Conservation (phyloP, 1,140 invertebrate species). For the Bursaphelenchus mucronatus region DNA sequence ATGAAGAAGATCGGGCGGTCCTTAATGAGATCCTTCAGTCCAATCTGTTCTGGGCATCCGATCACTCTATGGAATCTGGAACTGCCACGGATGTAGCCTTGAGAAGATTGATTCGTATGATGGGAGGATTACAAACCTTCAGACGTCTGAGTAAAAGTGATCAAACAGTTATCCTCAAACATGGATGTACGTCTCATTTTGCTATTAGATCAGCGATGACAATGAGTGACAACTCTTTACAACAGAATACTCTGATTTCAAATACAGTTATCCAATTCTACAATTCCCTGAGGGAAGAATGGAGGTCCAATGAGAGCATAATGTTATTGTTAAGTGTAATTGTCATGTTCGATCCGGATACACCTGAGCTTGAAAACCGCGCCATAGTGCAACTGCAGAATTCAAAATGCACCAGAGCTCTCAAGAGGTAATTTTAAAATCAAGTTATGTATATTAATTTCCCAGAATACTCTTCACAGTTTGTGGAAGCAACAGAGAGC, state of each 20-base stretch:
- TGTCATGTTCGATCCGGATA: conserved; percentile 34
- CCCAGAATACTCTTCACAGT: conserved; percentile 24
- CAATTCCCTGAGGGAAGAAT: conserved; percentile 37
- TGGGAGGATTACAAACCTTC: neutral
- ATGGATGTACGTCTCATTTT: conserved; percentile 23
- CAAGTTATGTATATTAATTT: conserved; percentile 7
- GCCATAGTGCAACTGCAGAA: neutral
- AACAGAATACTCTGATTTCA: conserved; percentile 8
- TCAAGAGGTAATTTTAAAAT: conserved; percentile 13
- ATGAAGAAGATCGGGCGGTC: neutral
- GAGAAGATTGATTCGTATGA: conserved; percentile 7
- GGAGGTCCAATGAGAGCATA: conserved; percentile 42
- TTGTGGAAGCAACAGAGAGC: conserved; percentile 13
- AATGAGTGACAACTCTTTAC: conserved; percentile 12
- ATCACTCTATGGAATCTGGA: neutral
- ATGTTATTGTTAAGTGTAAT: conserved; percentile 41
- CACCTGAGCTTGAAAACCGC: conserved; percentile 37
- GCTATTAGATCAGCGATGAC: conserved; percentile 10
- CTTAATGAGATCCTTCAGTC: conserved; percentile 26
- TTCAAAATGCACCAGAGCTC: neutral
- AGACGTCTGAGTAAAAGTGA: neutral
- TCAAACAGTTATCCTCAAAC: conserved; percentile 21
- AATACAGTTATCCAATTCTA: conserved; percentile 31
- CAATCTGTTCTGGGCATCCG: conserved; percentile 34
- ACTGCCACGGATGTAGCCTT: conserved; percentile 13